phyloP scores from a whole-genome alignment of 2,113 vertebrate species.

The Peromyscus polionotus region DNA sequence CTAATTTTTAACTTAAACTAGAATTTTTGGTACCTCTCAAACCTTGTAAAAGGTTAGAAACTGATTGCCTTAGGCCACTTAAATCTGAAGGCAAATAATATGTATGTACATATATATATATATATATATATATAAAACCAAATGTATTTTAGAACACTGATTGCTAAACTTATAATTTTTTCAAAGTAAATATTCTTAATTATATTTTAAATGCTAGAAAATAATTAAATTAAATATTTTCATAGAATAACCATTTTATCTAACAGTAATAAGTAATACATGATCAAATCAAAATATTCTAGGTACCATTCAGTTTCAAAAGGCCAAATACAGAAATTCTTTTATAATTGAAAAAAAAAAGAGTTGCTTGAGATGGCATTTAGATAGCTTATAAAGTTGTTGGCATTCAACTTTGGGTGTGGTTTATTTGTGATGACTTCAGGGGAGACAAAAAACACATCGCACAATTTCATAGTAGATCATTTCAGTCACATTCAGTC shows the following conservation, averaged over 20 bases:
- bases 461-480: neutral
- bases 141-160: neutral
- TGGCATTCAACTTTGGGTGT: neutral
- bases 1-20: neutral
- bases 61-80: neutral
- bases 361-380: neutral
- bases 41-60: neutral
- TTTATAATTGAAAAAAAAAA: slow-evolving; percentile 46
- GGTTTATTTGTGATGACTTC: slow-evolving; percentile 33
- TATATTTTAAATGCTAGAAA: slow-evolving; percentile 14
- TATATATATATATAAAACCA: neutral
- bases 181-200: slow-evolving; percentile 37
- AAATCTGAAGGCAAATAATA: neutral
- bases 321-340: neutral
- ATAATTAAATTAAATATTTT: slow-evolving; percentile 11
- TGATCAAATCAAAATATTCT: slow-evolving; percentile 5
- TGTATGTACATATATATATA: neutral
- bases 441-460: neutral
- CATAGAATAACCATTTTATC: slow-evolving; percentile 3
- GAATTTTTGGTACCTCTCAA: neutral
- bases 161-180: slow-evolving; percentile 31
- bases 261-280: slow-evolving; percentile 2
- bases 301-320: neutral
- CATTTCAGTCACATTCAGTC: slow-evolving; percentile 12
- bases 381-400: slow-evolving; percentile 30